phyloP scores from a whole-genome alignment of 2,113 vertebrate species.

The Polypterus senegalus region DNA sequence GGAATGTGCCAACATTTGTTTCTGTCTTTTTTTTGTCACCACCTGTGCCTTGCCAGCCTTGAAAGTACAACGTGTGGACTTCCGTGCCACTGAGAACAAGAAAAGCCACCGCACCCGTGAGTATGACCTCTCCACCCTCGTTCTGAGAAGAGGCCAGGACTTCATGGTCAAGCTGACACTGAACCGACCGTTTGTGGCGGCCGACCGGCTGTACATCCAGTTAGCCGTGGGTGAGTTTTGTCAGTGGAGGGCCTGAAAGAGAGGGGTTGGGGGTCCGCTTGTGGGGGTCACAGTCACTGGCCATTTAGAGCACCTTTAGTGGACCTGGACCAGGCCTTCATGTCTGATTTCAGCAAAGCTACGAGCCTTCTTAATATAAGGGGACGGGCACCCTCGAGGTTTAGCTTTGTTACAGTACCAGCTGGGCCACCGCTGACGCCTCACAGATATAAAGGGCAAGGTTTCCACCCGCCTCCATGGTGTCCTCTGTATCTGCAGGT shows the following conservation, averaged over 20 bases:
- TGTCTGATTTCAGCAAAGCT: slow-evolving; percentile 1
- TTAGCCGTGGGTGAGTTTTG: not conserved
- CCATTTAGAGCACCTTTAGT: not conserved
- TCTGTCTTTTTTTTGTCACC: no score
- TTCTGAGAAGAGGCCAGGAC: slow-evolving; percentile 29
- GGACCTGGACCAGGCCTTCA: not conserved
- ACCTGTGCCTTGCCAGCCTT: slow-evolving; percentile 14
- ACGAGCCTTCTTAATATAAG: not conserved
- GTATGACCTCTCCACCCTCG: slow-evolving; percentile 20
- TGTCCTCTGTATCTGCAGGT: slow-evolving; percentile 19
- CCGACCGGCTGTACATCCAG: slow-evolving; percentile 13
- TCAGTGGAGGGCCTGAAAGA: no score
- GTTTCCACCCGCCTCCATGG: no score
- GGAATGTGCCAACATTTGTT: no score
- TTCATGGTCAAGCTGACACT: slow-evolving; percentile 25
- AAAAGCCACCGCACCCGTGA: slow-evolving; percentile 21
- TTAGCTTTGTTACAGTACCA: not conserved
- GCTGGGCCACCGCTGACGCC: not conserved
- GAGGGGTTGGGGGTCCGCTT: no score
- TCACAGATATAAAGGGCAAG: not conserved
- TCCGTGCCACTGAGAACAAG: slow-evolving; percentile 25
- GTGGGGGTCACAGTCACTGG: no score
- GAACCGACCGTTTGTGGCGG: slow-evolving; percentile 8
- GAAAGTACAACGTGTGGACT: slow-evolving; percentile 21
- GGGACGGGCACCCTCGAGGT: no score